Evolutionary conservation across 2,888 invertebrate species (phyloP).

Genomic region (Ischnura elegans): DNA sequence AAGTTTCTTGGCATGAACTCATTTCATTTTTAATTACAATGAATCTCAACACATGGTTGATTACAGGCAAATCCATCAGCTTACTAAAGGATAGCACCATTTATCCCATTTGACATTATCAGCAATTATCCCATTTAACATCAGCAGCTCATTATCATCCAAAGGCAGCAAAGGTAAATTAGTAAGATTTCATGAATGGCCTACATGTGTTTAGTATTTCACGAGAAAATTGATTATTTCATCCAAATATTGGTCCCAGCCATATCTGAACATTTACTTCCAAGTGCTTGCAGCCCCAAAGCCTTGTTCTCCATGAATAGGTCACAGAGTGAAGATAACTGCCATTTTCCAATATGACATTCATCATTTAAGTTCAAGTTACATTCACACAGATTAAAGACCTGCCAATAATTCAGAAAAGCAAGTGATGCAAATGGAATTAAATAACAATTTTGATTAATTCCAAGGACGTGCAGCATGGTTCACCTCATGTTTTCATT

Average conservation of each 20-base stretch:
- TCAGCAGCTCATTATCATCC: neutral
- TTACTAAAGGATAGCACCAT: neutral
- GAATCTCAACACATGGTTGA: neutral
- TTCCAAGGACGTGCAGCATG: neutral
- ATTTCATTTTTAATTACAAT: neutral
- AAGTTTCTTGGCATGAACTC: neutral
- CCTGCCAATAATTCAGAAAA: neutral
- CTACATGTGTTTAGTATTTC: neutral
- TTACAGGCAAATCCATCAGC: neutral
- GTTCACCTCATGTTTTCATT: neutral
- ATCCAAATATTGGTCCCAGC: neutral
- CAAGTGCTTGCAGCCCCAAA: neutral
- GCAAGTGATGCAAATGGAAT: neutral
- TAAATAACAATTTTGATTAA: neutral
- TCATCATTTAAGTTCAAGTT: neutral
- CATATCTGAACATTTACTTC: neutral
- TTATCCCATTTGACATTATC: neutral
- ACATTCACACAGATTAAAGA: too few relatives aligned
- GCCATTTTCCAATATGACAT: neutral
- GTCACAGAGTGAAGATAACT: neutral
- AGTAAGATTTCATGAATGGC: neutral
- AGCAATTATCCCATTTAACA: neutral
- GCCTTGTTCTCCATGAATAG: neutral
- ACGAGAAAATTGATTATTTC: neutral
- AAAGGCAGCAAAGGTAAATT: neutral